Percentiles rank a stretch among this genome's conserved stretches.
Conservation (phyloP, 2,888 invertebrate genomes). For the Chymomyza procnemis region DNA sequence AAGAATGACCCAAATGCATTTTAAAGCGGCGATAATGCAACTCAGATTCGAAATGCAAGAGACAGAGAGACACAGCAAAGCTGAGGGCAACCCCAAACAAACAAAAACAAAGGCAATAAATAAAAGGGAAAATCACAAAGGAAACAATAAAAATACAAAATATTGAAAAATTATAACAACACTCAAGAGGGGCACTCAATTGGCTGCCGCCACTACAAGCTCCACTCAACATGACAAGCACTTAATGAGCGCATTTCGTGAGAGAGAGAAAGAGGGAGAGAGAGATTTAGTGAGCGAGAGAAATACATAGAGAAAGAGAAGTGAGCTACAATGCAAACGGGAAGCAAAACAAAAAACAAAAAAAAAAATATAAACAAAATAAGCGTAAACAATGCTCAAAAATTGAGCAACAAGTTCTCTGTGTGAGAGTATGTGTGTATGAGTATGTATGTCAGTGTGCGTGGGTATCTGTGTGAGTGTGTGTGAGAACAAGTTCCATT, state of each 20-base stretch:
- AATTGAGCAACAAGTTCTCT: constrained; percentile 45
- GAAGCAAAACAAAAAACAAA: constrained; percentile 8
- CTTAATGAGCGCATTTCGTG: constrained; percentile 56
- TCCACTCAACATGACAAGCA: constrained; percentile 61
- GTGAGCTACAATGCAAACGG: background rate
- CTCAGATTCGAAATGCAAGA: too few relatives aligned
- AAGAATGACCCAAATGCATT: too few relatives aligned
- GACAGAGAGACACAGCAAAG: too few relatives aligned
- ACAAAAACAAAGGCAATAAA: constrained; percentile 10
- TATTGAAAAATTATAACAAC: constrained; percentile 66
- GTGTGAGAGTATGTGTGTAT: constrained; percentile 18
- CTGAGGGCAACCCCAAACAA: constrained; percentile 23
- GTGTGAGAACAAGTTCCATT: constrained; percentile 67
- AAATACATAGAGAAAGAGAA: constrained; percentile 6
- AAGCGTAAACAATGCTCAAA: constrained; percentile 47
- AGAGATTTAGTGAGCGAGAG: too few relatives aligned
- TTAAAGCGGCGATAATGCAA: too few relatives aligned
- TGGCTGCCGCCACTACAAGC: constrained; percentile 42
- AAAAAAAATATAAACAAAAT: constrained; percentile 30
- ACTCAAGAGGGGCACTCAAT: constrained; percentile 65
- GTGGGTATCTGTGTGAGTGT: constrained; percentile 14
- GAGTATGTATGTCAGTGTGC: constrained; percentile 19
- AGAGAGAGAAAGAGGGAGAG: too few relatives aligned
- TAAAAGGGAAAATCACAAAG: constrained; percentile 4
- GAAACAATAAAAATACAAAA: background rate